Evolutionary conservation across 2,797 vertebrate genomes (phyloP).

Genomic region (Euphonia xanthogaster): DNA sequence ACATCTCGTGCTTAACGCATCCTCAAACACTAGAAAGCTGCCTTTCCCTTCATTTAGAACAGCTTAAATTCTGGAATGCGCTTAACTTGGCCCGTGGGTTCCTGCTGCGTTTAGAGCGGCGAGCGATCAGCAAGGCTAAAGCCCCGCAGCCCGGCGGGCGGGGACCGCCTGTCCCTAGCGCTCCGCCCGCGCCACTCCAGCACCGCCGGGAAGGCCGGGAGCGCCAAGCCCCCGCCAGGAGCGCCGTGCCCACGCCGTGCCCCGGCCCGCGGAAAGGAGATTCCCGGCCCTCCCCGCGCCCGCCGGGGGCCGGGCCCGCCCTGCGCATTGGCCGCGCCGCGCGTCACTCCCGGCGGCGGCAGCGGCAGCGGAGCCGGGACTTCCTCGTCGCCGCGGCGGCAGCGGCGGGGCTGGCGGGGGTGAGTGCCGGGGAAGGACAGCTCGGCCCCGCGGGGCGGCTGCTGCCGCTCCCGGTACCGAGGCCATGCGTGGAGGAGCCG

Average conservation of each 20-base stretch:
- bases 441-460: too few species aligned
- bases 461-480: not conserved
- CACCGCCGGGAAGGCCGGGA: accelerated
- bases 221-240: accelerated
- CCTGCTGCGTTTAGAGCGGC: not conserved
- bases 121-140: accelerated
- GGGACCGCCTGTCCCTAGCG: not conserved
- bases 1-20: not conserved
- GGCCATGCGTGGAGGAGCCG: accelerated
- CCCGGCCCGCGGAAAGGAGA: not conserved
- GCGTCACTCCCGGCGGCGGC: not conserved
- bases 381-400: conserved; percentile 3
- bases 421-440: not conserved
- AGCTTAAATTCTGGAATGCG: not conserved
- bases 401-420: not conserved
- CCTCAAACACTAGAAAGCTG: not conserved
- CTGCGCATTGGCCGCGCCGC: not conserved
- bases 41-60: not conserved
- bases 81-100: not conserved
- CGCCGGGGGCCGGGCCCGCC: not conserved
- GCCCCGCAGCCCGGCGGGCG: not conserved
- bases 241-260: too few species aligned
- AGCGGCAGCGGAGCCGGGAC: not conserved
- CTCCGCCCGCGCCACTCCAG: not conserved
- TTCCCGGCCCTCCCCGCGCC: not conserved